Evolutionary conservation across 2,113 vertebrate species (phyloP).

Genomic region (Forbesichthys papilliferus): DNA sequence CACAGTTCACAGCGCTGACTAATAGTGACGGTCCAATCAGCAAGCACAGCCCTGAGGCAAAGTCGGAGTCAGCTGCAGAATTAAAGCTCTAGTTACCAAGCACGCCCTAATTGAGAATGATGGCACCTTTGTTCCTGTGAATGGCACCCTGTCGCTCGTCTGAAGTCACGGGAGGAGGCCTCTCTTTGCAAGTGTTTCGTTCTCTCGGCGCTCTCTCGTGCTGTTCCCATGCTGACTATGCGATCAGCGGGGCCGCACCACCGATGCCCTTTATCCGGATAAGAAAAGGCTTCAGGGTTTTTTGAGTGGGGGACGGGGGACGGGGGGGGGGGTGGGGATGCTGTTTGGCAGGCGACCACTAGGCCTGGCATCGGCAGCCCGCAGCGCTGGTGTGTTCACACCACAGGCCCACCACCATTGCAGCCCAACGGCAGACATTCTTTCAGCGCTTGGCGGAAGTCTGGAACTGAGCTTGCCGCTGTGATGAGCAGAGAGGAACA

Average conservation of each 20-base stretch:
- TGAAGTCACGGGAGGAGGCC: constrained; percentile 63
- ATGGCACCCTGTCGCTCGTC: constrained; percentile 55
- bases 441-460: background rate
- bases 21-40: constrained; percentile 57
- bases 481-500: background rate
- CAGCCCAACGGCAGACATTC: background rate
- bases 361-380: constrained; percentile 5
- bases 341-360: constrained; percentile 25
- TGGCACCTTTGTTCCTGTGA: constrained; percentile 68
- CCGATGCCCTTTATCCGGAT: constrained; percentile 45
- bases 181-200: constrained; percentile 51
- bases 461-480: background rate
- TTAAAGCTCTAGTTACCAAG: constrained; percentile 41
- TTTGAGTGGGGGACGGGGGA: constrained; percentile 22
- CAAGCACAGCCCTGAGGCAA: constrained; percentile 45
- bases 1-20: constrained; percentile 51
- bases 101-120: constrained; percentile 64
- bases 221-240: constrained; percentile 60
- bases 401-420: constrained; percentile 9
- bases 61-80: constrained; percentile 26
- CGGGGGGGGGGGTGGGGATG: constrained; percentile 25
- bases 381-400: constrained; percentile 11
- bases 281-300: constrained; percentile 36
- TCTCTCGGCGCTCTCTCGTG: constrained; percentile 23
- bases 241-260: constrained; percentile 37